Evolutionary conservation across 2,888 invertebrate genomes (phyloP).

Genomic region (Lithophane ornitopus): DNA sequence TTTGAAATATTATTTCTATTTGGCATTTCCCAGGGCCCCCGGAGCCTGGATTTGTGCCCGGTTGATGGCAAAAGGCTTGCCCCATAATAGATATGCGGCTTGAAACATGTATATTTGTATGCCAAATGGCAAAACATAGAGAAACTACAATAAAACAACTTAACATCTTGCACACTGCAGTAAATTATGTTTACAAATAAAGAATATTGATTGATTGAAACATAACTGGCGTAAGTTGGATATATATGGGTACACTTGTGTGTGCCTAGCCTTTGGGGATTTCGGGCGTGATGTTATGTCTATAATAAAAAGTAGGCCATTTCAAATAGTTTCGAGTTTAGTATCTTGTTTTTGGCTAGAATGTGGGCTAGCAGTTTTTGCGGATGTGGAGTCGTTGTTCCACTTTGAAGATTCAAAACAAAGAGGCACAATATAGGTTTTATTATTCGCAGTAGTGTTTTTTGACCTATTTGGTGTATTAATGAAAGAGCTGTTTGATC

Average conservation of each 20-base stretch:
- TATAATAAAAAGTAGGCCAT: conserved; percentile 45
- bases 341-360: conserved; percentile 56
- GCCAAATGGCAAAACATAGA: too few species aligned
- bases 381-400: conserved; percentile 58
- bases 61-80: background rate
- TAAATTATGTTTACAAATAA: too few species aligned
- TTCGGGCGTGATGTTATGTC: background rate
- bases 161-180: too few species aligned
- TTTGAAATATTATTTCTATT: too few species aligned
- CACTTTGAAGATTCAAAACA: conserved; percentile 48
- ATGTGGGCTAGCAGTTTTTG: conserved; percentile 56
- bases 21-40: background rate
- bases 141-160: too few species aligned
- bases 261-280: background rate
- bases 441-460: conserved; percentile 15
- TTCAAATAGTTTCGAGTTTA: conserved; percentile 34
- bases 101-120: too few species aligned
- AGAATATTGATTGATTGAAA: too few species aligned
- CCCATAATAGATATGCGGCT: too few species aligned
- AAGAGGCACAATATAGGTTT: conserved; percentile 21
- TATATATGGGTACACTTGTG: background rate
- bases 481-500: background rate
- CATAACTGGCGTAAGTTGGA: background rate
- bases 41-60: background rate
- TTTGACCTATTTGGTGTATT: conserved; percentile 12